Percentiles rank a stretch among this genome's conserved stretches.
These are phyloP conservation scores for Neomonachus schauinslandi DNA, from an alignment of 2,113 vertebrate species.

Conservation along the genomic window DNA sequence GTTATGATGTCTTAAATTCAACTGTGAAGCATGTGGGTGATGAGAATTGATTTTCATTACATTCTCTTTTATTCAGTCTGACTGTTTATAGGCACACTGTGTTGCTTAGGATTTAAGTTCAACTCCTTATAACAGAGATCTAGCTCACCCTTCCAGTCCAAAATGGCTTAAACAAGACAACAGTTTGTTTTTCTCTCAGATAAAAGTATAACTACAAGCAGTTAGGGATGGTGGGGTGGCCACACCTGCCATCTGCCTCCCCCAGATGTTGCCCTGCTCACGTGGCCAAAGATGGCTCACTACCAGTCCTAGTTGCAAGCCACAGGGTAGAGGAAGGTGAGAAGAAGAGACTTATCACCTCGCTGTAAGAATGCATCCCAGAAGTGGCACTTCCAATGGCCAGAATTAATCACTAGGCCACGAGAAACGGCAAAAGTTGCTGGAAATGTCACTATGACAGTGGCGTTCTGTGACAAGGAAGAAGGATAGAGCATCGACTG, in stretches of 20 bases:
- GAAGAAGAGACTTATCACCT: neutral
- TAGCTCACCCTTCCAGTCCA: neutral
- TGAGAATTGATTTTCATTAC: neutral
- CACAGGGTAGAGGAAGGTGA: neutral
- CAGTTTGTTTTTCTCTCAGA: neutral
- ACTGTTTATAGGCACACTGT: neutral
- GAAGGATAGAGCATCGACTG: neutral
- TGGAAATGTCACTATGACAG: neutral
- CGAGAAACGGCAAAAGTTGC: neutral
- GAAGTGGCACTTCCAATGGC: neutral
- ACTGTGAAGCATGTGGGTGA: neutral
- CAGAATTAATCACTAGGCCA: neutral
- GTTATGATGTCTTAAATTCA: neutral
- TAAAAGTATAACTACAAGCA: neutral
- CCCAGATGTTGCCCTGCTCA: neutral
- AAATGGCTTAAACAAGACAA: neutral
- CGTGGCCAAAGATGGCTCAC: neutral
- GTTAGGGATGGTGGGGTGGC: neutral
- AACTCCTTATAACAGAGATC: neutral
- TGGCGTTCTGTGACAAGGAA: neutral
- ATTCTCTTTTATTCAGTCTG: neutral
- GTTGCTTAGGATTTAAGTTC: conserved; percentile 1
- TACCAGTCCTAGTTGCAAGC: neutral
- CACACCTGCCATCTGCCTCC: neutral
- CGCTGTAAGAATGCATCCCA: neutral